A percentile compares a stretch with the other conserved stretches of the same genome.
These are phyloP conservation scores for Abscondita cerata DNA, from an alignment of 2,888 invertebrate genomes.

Conservation along the genomic window DNA sequence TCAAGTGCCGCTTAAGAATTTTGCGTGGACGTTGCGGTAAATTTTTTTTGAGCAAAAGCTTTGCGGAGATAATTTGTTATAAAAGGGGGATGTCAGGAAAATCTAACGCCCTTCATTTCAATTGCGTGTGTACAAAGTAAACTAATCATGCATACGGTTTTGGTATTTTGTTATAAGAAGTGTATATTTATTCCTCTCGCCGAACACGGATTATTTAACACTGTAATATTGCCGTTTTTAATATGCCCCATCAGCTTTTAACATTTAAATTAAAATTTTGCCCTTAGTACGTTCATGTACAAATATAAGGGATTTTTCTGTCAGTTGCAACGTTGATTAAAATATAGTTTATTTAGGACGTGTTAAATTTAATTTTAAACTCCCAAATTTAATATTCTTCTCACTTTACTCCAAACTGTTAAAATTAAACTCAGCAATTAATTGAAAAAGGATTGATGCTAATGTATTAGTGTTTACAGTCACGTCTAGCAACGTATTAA, in stretches of 20 bases:
- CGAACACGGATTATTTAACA: too few relatives aligned
- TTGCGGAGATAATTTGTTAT: conserved; percentile 6
- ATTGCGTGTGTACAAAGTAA: conserved; percentile 7
- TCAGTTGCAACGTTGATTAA: conserved; percentile 3
- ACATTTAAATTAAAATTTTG: conserved; percentile 1
- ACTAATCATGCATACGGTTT: conserved; percentile 8
- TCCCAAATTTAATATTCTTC: neutral
- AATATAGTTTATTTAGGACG: neutral
- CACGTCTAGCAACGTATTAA: too few relatives aligned
- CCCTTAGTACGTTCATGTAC: neutral
- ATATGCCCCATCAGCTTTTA: neutral
- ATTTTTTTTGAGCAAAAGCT: neutral
- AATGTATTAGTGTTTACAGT: too few relatives aligned
- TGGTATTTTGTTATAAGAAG: conserved; percentile 10
- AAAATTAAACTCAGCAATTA: too few relatives aligned
- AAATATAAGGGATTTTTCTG: neutral
- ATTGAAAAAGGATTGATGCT: too few relatives aligned
- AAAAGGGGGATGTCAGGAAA: conserved; percentile 3
- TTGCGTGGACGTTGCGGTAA: neutral
- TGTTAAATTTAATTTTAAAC: neutral
- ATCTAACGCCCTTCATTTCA: conserved; percentile 5
- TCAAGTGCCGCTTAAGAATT: too few relatives aligned
- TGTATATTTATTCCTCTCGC: neutral
- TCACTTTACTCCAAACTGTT: too few relatives aligned
- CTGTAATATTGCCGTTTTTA: too few relatives aligned